Evolutionary conservation across 2,797 vertebrate species (phyloP).

Genomic region (Gymnoscopelus braueri): DNA sequence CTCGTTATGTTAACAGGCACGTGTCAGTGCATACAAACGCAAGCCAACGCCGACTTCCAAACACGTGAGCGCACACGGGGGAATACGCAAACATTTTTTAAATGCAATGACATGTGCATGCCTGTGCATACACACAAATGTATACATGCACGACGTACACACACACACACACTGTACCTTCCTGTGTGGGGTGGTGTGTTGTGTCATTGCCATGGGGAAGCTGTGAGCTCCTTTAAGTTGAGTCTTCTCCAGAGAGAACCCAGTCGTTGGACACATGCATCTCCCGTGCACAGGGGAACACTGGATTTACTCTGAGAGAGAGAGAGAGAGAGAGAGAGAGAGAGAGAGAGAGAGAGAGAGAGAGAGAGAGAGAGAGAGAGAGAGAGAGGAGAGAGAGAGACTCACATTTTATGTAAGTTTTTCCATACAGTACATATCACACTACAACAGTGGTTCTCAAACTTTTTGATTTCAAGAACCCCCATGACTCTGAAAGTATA

Average conservation of each 20-base stretch:
- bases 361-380: background rate
- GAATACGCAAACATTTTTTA: too few species aligned
- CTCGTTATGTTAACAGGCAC: background rate
- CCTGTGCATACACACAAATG: background rate
- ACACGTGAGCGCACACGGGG: background rate
- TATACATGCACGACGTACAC: slow-evolving; percentile 5
- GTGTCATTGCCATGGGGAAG: slow-evolving; percentile 90
- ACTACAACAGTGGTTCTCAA: too few species aligned
- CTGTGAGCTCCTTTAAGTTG: slow-evolving; percentile 86
- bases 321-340: background rate
- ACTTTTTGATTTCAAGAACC: too few species aligned
- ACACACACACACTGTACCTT: slow-evolving; percentile 79
- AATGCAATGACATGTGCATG: too few species aligned
- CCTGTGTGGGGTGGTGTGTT: slow-evolving; percentile 85
- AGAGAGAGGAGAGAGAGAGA: background rate
- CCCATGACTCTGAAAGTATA: too few species aligned
- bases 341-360: background rate
- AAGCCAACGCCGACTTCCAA: background rate
- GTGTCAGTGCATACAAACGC: background rate
- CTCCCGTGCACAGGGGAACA: slow-evolving; percentile 83
- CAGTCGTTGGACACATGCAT: slow-evolving; percentile 83
- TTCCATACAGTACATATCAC: too few species aligned
- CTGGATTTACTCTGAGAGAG: slow-evolving; percentile 84
- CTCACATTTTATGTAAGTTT: background rate
- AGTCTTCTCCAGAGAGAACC: slow-evolving; percentile 88